Evolutionary conservation across 2,797 vertebrate genomes (phyloP).

Genomic region (Neosalanx taihuensis): DNA sequence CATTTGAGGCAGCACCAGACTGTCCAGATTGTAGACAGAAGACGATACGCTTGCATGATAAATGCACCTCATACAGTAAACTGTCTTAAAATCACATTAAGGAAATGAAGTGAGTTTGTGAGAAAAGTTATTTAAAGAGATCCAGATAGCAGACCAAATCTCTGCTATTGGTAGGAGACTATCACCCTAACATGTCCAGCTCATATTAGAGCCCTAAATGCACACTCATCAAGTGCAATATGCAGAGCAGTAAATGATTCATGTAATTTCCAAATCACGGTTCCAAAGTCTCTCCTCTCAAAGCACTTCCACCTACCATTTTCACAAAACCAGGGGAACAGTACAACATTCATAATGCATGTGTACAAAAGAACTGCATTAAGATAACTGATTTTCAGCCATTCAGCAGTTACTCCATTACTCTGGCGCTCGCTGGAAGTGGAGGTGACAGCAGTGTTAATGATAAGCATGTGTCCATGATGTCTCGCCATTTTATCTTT

Average conservation of each 20-base stretch:
- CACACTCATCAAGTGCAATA: conserved; percentile 15
- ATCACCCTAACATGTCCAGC: neutral
- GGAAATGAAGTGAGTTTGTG: neutral
- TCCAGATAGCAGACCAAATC: neutral
- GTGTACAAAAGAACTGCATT: conserved; percentile 71
- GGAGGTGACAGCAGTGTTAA: conserved; percentile 8
- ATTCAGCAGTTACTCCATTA: conserved; percentile 54
- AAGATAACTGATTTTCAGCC: conserved; percentile 58
- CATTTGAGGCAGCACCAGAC: conserved; percentile 28
- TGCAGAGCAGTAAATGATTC: conserved; percentile 53
- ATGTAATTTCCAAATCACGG: conserved; percentile 46
- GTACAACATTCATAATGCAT: conserved; percentile 70
- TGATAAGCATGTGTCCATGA: conserved; percentile 43
- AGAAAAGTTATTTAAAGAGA: neutral
- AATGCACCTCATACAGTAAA: neutral
- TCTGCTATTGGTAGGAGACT: neutral
- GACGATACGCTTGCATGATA: conserved; percentile 11
- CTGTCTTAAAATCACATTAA: too few species aligned
- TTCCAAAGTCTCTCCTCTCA: conserved; percentile 23
- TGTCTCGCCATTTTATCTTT: conserved; percentile 58
- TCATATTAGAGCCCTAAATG: conserved; percentile 24
- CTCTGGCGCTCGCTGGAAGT: conserved; percentile 46
- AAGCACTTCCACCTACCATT: conserved; percentile 40
- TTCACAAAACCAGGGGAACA: conserved; percentile 42
- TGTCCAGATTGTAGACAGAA: conserved; percentile 24